phyloP scores from a whole-genome alignment of 2,888 invertebrate genomes.

The Drosophila robusta region DNA sequence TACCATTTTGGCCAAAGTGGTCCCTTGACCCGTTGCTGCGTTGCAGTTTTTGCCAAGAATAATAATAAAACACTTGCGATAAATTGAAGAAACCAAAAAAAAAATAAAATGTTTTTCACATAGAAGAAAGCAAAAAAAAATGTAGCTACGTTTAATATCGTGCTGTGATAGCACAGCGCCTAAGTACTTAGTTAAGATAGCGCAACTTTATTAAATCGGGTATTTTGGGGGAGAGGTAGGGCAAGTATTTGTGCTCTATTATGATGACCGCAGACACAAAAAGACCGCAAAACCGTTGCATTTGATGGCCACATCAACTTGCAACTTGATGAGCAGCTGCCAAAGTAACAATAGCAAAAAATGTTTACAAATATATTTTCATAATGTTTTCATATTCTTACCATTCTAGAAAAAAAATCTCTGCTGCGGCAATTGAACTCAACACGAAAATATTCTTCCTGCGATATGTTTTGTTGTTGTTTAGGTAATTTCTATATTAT shows the following conservation, averaged over 20 bases:
- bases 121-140: conserved; percentile 2
- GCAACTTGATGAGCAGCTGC: conserved; percentile 40
- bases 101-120: neutral
- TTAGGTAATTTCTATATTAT: conserved; percentile 12
- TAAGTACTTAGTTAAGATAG: conserved; percentile 44
- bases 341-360: conserved; percentile 8
- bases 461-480: conserved; percentile 52
- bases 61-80: conserved; percentile 6
- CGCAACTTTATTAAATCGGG: conserved; percentile 24
- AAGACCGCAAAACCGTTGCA: conserved; percentile 16
- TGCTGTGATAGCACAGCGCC: conserved; percentile 31
- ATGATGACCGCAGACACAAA: neutral
- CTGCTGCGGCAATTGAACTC: conserved; percentile 46
- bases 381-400: conserved; percentile 33
- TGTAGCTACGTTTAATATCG: conserved; percentile 58
- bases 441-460: conserved; percentile 9
- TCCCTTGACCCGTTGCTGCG: conserved; percentile 26
- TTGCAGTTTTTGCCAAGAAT: conserved; percentile 14
- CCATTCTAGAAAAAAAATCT: conserved; percentile 27
- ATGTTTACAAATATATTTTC: conserved; percentile 26
- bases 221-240: neutral
- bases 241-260: conserved; percentile 3
- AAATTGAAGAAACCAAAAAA: neutral
- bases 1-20: conserved; percentile 12
- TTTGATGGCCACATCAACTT: conserved; percentile 15